A percentile compares a stretch with the other conserved stretches of the same genome.
Evolutionary conservation across 2,888 invertebrate species (phyloP).

Genomic region (Physocephala rufipes): DNA sequence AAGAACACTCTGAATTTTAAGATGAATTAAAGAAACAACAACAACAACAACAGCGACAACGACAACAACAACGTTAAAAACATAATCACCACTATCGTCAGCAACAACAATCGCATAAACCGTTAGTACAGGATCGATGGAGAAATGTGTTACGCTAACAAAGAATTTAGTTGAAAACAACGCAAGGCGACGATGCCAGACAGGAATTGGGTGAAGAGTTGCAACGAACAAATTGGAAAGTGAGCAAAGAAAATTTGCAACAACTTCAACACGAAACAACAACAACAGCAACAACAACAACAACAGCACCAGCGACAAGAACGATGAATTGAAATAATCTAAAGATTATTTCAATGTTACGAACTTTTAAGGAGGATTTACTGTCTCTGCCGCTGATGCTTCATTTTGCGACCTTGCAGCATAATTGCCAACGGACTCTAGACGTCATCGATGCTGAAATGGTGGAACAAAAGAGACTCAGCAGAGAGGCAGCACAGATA

Average conservation of each 20-base stretch:
- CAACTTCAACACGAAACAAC: neutral
- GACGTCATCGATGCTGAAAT: too few relatives aligned
- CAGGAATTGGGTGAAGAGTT: neutral
- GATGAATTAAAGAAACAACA: neutral
- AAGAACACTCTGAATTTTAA: too few relatives aligned
- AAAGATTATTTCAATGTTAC: slow-evolving; percentile 7
- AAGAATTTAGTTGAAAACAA: neutral
- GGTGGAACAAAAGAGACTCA: neutral
- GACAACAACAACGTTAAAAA: too few relatives aligned
- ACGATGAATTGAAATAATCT: slow-evolving; percentile 1
- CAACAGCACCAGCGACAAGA: too few relatives aligned
- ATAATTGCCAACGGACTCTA: too few relatives aligned
- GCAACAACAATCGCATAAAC: neutral
- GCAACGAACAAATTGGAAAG: neutral
- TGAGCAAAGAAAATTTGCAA: too few relatives aligned
- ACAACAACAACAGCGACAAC: neutral
- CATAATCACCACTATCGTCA: too few relatives aligned
- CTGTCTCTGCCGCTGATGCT: neutral
- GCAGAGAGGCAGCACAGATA: slow-evolving; percentile 10
- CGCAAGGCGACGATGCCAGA: neutral
- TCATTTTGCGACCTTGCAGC: neutral
- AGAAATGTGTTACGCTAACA: slow-evolving; percentile 6
- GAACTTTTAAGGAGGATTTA: neutral
- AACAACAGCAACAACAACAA: too few relatives aligned
- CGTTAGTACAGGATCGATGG: neutral